These are phyloP conservation scores for Gopherus evgoodei DNA, from an alignment of 2,113 vertebrate species.

Conservation along the genomic window DNA sequence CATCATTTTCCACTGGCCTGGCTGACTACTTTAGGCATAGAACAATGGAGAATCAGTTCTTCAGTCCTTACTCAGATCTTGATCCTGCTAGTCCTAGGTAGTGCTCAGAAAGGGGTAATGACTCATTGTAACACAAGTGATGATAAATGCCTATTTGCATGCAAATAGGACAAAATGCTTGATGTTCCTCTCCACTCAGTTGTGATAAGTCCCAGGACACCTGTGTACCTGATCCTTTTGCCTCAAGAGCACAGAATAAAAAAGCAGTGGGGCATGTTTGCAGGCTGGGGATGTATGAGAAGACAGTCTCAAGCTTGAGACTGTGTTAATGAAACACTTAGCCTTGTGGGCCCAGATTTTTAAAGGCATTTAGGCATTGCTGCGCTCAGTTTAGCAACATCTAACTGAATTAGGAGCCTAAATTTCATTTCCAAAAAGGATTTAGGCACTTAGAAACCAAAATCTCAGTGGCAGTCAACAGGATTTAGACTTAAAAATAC, in stretches of 20 bases:
- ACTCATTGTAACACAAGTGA: not conserved
- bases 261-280: not conserved
- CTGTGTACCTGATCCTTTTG: not conserved
- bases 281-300: not conserved
- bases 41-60: not conserved
- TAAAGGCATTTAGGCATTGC: not conserved
- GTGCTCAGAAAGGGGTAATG: fast-evolving
- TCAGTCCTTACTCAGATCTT: not conserved
- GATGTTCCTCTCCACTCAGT: not conserved
- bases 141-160: not conserved
- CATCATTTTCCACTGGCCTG: not conserved
- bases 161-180: not conserved
- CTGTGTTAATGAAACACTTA: not conserved
- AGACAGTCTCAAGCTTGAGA: not conserved
- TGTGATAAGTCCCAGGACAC: not conserved
- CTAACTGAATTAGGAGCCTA: not conserved
- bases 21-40: not conserved
- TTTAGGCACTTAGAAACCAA: not conserved
- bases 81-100: not conserved
- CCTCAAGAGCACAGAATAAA: not conserved
- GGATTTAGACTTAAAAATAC: not conserved
- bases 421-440: not conserved
- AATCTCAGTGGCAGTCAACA: not conserved
- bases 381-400: not conserved
- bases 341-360: not conserved